These are phyloP conservation scores for Melanargia galathea DNA, from an alignment of 2,888 invertebrate species.

Conservation along the genomic window DNA sequence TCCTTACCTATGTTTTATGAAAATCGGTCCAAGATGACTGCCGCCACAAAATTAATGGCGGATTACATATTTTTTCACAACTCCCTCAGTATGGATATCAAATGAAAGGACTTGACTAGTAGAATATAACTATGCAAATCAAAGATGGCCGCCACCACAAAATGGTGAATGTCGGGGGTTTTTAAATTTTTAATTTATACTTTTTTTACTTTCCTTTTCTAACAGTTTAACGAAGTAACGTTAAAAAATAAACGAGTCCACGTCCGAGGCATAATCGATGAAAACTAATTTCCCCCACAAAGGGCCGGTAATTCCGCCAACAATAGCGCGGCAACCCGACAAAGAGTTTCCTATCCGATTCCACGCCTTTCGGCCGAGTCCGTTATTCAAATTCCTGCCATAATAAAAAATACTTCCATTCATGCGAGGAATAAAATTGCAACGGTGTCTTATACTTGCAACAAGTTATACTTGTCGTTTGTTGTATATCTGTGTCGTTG, in stretches of 20 bases:
- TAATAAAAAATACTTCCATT: not conserved
- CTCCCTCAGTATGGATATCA: no score
- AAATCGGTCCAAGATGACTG: no score
- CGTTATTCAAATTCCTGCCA: slow-evolving; percentile 11
- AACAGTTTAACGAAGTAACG: not conserved
- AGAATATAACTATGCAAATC: no score
- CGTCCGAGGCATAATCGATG: slow-evolving; percentile 36
- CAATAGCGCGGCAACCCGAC: slow-evolving; percentile 41
- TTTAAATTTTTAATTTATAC: not conserved
- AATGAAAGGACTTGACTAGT: no score
- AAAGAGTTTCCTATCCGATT: slow-evolving; percentile 40
- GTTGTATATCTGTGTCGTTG: no score
- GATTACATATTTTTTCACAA: no score
- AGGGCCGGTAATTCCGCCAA: slow-evolving; percentile 44
- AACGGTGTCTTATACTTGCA: no score
- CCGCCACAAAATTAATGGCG: no score
- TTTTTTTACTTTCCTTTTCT: not conserved
- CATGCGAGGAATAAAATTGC: no score
- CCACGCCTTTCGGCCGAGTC: slow-evolving; percentile 24
- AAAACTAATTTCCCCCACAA: slow-evolving; percentile 43
- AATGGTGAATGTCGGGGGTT: not conserved
- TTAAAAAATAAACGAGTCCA: not conserved
- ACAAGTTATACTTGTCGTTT: no score
- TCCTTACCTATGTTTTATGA: no score
- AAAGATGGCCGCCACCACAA: not conserved